Conservation (phyloP, 2,888 invertebrate genomes). For the Enchytraeus crypticus region DNA sequence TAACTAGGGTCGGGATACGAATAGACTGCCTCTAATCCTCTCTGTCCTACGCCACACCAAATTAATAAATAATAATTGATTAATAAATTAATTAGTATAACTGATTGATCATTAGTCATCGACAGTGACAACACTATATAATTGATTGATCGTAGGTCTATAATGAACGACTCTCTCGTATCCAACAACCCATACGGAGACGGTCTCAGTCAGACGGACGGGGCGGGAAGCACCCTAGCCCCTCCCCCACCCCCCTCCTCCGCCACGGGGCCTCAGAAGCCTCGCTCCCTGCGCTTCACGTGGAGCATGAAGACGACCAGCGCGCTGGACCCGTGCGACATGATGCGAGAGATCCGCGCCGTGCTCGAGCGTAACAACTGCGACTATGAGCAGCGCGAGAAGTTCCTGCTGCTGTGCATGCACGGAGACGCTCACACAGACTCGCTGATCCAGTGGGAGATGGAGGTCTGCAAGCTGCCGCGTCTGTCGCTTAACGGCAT, state of each 20-base stretch:
- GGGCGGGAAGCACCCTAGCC: neutral
- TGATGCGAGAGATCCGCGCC: conserved; percentile 97
- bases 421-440: conserved; percentile 98
- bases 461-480: conserved; percentile 84
- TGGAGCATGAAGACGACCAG: conserved; percentile 99
- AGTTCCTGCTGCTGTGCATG: conserved; percentile 91
- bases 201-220: neutral
- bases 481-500: conserved; percentile 95
- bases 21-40: no score
- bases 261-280: conserved; percentile 37
- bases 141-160: no score
- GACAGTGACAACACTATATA: no score
- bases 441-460: conserved; percentile 75
- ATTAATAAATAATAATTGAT: no score
- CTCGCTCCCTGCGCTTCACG: conserved; percentile 70
- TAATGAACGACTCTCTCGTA: no score
- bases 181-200: no score
- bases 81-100: no score
- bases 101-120: no score
- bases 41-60: no score
- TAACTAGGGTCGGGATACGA: no score
- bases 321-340: conserved; percentile 89
- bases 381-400: conserved; percentile 97
- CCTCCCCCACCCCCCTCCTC: no score
- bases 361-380: conserved; percentile 96